These are phyloP conservation scores for Acropora yongei DNA, from an alignment of 64 coral and sea anemone species.

Conservation along the genomic window DNA sequence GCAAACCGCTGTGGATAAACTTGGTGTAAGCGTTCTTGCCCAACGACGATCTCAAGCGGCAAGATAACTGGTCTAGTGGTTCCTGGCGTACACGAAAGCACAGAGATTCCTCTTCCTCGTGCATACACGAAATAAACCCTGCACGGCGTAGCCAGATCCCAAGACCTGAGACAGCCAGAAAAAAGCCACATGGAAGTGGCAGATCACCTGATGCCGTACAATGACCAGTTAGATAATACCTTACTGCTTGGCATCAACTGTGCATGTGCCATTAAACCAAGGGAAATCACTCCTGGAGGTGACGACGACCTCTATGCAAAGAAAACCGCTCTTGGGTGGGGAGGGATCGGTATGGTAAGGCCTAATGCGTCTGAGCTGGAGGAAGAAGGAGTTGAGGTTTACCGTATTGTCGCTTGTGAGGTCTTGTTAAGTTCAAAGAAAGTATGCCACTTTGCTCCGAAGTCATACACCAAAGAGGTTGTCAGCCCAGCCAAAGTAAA, in stretches of 20 bases:
- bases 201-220: background rate
- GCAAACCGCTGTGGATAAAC: background rate
- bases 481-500: background rate
- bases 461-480: background rate
- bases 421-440: background rate
- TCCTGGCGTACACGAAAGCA: background rate
- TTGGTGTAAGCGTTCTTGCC: background rate
- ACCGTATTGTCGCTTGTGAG: background rate
- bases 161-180: background rate
- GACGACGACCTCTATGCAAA: background rate
- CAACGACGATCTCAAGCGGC: background rate
- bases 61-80: background rate
- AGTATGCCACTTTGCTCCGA: background rate
- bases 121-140: background rate
- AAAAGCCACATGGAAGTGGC: background rate
- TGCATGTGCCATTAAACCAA: background rate
- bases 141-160: background rate
- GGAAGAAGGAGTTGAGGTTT: background rate
- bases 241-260: background rate
- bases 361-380: background rate
- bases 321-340: background rate
- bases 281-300: background rate
- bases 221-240: background rate
- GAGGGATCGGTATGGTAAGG: background rate
- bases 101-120: background rate